These are phyloP conservation scores for Drosophila emarginata DNA, from an alignment of 2,888 invertebrate genomes.

Conservation along the genomic window DNA sequence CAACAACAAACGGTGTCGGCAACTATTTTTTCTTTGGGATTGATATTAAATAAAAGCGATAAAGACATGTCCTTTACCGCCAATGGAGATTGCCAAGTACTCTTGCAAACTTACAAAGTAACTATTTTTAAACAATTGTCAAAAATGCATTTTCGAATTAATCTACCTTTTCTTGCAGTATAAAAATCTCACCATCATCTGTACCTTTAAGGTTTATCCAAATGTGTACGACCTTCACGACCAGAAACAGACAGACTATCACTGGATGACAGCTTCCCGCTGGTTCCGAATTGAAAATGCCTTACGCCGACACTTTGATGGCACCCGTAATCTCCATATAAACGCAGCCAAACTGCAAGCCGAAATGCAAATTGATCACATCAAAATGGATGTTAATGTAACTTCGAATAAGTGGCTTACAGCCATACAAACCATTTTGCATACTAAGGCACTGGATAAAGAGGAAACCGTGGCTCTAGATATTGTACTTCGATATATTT, in stretches of 20 bases:
- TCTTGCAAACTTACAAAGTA: conserved; percentile 54
- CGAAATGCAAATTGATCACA: conserved; percentile 50
- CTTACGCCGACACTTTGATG: conserved; percentile 40
- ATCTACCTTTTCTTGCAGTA: conserved; percentile 33
- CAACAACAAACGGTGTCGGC: background rate
- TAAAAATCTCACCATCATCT: conserved; percentile 35
- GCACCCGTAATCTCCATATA: conserved; percentile 22
- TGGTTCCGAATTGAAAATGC: conserved; percentile 49
- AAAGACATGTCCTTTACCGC: conserved; percentile 46
- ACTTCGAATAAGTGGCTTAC: conserved; percentile 17
- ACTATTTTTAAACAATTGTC: background rate
- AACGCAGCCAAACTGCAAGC: conserved; percentile 33
- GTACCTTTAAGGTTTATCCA: conserved; percentile 50
- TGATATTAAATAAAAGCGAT: background rate
- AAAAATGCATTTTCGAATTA: background rate
- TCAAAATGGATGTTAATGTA: conserved; percentile 39
- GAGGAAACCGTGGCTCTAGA: conserved; percentile 31
- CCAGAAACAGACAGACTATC: conserved; percentile 33
- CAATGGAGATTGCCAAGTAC: conserved; percentile 45
- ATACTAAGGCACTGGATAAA: background rate
- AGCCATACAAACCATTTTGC: conserved; percentile 17
- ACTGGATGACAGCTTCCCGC: conserved; percentile 54
- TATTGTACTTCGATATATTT: conserved; percentile 35
- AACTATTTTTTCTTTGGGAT: background rate
- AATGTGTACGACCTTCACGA: conserved; percentile 24